Base-by-base conservation (phyloP, 2,113 vertebrate species). In the Piaya cayana region DNA sequence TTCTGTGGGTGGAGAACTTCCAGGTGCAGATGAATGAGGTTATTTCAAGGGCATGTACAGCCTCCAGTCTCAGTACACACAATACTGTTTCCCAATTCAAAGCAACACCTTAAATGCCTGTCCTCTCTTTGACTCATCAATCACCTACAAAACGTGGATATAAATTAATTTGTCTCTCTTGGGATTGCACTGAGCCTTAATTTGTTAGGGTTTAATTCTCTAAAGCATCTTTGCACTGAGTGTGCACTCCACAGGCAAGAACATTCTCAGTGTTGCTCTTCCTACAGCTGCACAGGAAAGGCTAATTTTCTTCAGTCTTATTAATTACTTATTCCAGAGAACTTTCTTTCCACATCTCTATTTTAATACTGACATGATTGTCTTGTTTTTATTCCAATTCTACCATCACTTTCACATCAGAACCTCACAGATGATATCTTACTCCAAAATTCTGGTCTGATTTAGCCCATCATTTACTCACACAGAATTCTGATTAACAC, bases 1-100 rank as follows among this genome's bases (percentile, higher is more conserved):
- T 96, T 96, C 94, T 95, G 95, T 80, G 94, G 94, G 63, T 60
- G 76, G 71, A 88, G 93, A 97, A 94, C 90, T 90, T 96, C 90
- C 92, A 96, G 92, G 93, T 93, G 94, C 13, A 11, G 94, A 80
- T 67, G 85, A 81, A 74, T 27, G 91, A 94, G 94, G 94, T 95
- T 94, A 96, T 86, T 96, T 88, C 68, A 93, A 90, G 95, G 94
- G 87, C 92, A 95, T 2, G 29, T 15, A 67, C 55, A 83, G 55
- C 29, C 78, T 72, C 58, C 55, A 55, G 17, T 30, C 20, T 39
- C 67, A 71, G 26, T 18, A 37, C 1, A 14, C 13, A 59, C 67
- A 80, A 87, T 5, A 25, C 16, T 21, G 37, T 45, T 78, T 63
- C 82, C 85, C 71, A 60, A 78, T 37, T 43, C 49, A 59, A 27